These are phyloP conservation scores for Pseudanteris insignis DNA, from an alignment of 2,888 invertebrate species.

Conservation along the genomic window DNA sequence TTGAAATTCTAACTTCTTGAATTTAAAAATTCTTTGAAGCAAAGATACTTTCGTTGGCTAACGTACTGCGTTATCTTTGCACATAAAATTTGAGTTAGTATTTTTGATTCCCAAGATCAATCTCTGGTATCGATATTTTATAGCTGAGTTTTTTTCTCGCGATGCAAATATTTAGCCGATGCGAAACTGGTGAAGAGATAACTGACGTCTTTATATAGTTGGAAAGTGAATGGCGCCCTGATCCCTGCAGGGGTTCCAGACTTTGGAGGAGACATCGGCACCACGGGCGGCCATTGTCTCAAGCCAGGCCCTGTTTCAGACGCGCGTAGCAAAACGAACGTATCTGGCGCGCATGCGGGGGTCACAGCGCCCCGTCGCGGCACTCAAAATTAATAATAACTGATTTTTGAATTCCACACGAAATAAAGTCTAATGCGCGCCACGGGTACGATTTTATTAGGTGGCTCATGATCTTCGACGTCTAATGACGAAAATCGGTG, in stretches of 20 bases:
- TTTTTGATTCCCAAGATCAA: constrained; percentile 19
- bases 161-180: constrained; percentile 42
- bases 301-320: constrained; percentile 49
- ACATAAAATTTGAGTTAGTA: background rate
- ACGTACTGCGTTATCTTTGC: too few species aligned
- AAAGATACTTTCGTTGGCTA: too few species aligned
- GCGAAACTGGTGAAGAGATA: constrained; percentile 40
- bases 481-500: constrained; percentile 5
- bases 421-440: constrained; percentile 15
- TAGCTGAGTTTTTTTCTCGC: constrained; percentile 24
- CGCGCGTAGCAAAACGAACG: constrained; percentile 43
- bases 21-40: too few species aligned
- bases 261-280: constrained; percentile 63
- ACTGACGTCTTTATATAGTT: constrained; percentile 51
- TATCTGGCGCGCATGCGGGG: constrained; percentile 57
- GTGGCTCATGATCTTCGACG: constrained; percentile 4
- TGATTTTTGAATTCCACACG: constrained; percentile 38
- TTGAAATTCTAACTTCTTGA: too few species aligned
- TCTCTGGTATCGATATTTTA: constrained; percentile 24
- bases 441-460: constrained; percentile 26
- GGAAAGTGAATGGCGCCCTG: constrained; percentile 47
- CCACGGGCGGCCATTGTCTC: constrained; percentile 65
- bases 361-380: constrained; percentile 55
- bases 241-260: constrained; percentile 59
- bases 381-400: constrained; percentile 57